These are phyloP conservation scores for Cranoglanis bouderius DNA, from an alignment of 2,113 vertebrate genomes.

Conservation along the genomic window DNA sequence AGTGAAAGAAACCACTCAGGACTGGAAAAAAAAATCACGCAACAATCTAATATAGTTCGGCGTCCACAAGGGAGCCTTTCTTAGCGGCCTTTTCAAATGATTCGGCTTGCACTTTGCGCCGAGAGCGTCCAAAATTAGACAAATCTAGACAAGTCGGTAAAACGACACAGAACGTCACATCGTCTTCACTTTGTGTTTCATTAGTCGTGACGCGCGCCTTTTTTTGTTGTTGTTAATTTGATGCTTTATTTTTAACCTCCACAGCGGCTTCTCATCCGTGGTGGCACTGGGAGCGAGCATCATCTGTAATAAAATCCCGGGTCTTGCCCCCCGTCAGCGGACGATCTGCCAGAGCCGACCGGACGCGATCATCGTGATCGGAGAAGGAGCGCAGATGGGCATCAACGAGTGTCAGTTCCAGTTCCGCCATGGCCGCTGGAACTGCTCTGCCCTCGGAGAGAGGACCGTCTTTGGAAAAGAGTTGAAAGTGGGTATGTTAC, in stretches of 20 bases:
- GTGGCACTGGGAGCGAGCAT: conserved; percentile 95
- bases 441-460: conserved; percentile 94
- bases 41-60: neutral
- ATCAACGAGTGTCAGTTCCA: conserved; percentile 98
- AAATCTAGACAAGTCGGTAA: neutral
- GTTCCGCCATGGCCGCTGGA: conserved; percentile 95
- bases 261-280: conserved; percentile 92
- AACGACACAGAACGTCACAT: neutral
- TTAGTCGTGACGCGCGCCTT: neutral
- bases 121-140: neutral
- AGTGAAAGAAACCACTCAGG: neutral
- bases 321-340: conserved; percentile 92
- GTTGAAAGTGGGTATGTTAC: conserved; percentile 95
- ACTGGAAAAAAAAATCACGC: neutral
- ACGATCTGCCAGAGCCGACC: conserved; percentile 98
- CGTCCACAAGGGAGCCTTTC: neutral
- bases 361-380: conserved; percentile 96
- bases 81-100: neutral
- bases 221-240: neutral
- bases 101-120: neutral
- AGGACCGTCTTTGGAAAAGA: conserved; percentile 96
- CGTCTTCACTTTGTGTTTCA: neutral
- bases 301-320: conserved; percentile 98
- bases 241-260: conserved; percentile 52
- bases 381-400: conserved; percentile 96